Evolutionary conservation across 1,140 invertebrate genomes (phyloP).

Genomic region (Philopotamus ludificatus): DNA sequence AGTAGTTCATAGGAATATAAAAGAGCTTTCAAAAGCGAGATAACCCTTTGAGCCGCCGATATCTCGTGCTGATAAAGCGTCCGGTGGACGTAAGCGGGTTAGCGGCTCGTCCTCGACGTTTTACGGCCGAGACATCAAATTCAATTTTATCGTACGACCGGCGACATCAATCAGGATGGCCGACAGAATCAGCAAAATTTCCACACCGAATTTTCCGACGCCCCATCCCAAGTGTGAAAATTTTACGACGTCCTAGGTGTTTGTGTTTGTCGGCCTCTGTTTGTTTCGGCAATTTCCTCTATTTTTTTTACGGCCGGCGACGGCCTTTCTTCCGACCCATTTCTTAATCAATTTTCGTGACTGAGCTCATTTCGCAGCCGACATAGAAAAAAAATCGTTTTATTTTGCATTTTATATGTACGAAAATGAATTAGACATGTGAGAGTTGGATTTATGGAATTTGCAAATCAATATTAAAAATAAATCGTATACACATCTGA

Average conservation of each 20-base stretch:
- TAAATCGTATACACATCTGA: neutral
- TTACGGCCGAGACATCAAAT: slow-evolving; percentile 32
- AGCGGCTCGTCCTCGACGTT: neutral
- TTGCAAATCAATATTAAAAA: neutral
- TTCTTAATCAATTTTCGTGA: slow-evolving; percentile 31
- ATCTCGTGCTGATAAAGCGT: too few species aligned
- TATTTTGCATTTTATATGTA: neutral
- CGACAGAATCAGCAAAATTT: slow-evolving; percentile 22
- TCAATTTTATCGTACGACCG: slow-evolving; percentile 32
- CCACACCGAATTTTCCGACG: neutral
- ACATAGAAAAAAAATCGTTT: neutral
- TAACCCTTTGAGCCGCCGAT: too few species aligned
- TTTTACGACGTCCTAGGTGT: slow-evolving; percentile 28
- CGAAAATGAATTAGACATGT: neutral
- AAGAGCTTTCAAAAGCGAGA: too few species aligned
- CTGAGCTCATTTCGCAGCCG: neutral
- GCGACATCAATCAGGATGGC: slow-evolving; percentile 32
- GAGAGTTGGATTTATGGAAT: too few species aligned
- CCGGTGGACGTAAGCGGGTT: neutral
- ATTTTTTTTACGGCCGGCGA: slow-evolving; percentile 18
- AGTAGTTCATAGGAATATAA: too few species aligned
- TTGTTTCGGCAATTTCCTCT: slow-evolving; percentile 11
- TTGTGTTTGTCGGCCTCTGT: too few species aligned
- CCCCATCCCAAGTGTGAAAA: slow-evolving; percentile 26
- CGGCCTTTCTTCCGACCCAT: slow-evolving; percentile 9